Conservation (phyloP, 1,140 invertebrate species). For the Spodoptera litura region DNA sequence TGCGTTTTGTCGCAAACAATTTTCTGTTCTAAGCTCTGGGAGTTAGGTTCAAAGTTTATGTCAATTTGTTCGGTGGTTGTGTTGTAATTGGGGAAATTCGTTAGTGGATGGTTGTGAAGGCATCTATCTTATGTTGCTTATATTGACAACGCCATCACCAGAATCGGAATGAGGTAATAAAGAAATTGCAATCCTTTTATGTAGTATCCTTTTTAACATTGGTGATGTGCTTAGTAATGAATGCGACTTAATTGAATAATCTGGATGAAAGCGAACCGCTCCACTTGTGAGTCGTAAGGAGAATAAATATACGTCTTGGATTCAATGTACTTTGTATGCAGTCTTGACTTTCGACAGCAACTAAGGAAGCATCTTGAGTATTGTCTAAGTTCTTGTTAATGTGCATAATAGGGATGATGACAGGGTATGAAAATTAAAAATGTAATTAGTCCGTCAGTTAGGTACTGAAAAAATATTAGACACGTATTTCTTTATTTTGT, state of each 20-base stretch:
- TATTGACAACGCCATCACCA: constrained; percentile 68
- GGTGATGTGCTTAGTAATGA: constrained; percentile 63
- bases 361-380: background rate
- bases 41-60: constrained; percentile 51
- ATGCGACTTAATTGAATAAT: constrained; percentile 71
- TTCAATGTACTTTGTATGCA: background rate
- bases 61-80: constrained; percentile 33
- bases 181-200: constrained; percentile 74
- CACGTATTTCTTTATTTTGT: too few species aligned
- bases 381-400: background rate
- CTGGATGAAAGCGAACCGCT: constrained; percentile 57
- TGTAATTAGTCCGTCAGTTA: too few species aligned
- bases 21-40: background rate
- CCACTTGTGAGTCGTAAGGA: constrained; percentile 40
- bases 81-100: constrained; percentile 58
- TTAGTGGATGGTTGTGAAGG: constrained; percentile 67
- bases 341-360: background rate
- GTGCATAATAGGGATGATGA: too few species aligned
- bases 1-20: background rate
- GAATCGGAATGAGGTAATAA: constrained; percentile 77
- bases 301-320: constrained; percentile 3
- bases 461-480: too few species aligned
- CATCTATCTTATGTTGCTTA: constrained; percentile 77
- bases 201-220: constrained; percentile 62
- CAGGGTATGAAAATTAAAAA: too few species aligned